phyloP scores from a whole-genome alignment of 2,113 vertebrate species.

The Romanogobio albipinnatus region DNA sequence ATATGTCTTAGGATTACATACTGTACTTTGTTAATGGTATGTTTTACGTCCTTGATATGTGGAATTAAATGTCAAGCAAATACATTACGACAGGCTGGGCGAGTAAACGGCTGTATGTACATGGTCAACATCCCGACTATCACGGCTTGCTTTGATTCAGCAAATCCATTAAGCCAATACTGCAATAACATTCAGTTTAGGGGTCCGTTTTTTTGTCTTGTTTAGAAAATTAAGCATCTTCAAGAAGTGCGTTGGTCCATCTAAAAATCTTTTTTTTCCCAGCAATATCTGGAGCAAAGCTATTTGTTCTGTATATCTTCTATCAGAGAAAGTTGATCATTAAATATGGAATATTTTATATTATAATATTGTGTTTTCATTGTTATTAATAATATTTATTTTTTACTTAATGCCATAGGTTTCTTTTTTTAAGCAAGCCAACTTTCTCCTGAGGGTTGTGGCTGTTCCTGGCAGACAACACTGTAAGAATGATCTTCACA shows the following conservation, averaged over 20 bases:
- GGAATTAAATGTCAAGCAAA: conserved; percentile 38
- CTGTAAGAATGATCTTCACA: conserved; percentile 74
- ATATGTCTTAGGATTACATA: conserved; percentile 24
- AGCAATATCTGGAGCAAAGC: conserved; percentile 8
- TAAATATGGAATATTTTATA: background rate
- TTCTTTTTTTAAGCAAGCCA: conserved; percentile 63
- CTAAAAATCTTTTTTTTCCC: conserved; percentile 17
- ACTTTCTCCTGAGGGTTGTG: conserved; percentile 73
- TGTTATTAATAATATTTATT: background rate
- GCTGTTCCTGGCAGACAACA: conserved; percentile 77
- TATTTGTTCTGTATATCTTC: background rate
- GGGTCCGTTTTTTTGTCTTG: background rate
- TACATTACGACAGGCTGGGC: conserved; percentile 19
- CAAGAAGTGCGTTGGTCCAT: conserved; percentile 19
- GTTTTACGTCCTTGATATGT: conserved; percentile 24
- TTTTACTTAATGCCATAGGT: conserved; percentile 21
- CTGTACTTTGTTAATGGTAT: conserved; percentile 13
- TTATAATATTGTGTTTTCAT: background rate
- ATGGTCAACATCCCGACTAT: background rate
- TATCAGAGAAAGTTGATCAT: conserved; percentile 29
- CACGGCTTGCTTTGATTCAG: background rate
- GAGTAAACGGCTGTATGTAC: conserved; percentile 9
- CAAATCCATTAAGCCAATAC: conserved; percentile 20
- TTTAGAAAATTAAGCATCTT: conserved; percentile 7
- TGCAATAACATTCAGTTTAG: conserved; percentile 35